Evolutionary conservation across 30 jellyfish, hydroid and myxozoan species (phyloP).

Genomic region (Hydractinia echinata): DNA sequence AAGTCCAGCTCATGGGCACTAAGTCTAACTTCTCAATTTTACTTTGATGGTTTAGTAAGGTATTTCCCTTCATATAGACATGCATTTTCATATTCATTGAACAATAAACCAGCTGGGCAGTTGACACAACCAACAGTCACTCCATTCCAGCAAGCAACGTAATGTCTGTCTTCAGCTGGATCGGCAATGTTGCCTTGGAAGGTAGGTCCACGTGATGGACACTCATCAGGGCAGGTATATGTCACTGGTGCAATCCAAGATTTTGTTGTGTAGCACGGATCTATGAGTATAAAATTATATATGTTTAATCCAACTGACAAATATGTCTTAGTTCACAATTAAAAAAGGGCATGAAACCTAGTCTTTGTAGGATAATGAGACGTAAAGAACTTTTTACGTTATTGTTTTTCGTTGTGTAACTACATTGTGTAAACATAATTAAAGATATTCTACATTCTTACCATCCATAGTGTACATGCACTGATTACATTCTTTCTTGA

Average conservation of each 20-base stretch:
- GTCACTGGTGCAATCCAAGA: constrained; percentile 20
- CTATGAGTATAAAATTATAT: background rate
- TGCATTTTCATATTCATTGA: constrained; percentile 26
- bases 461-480: constrained; percentile 13
- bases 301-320: background rate
- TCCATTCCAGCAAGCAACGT: constrained; percentile 38
- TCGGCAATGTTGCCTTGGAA: constrained; percentile 28
- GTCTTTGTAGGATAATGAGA: no score
- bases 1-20: no score
- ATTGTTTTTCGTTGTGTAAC: background rate
- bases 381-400: no score
- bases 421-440: background rate
- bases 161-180: constrained; percentile 1
- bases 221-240: constrained; percentile 26
- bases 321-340: no score
- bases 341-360: no score
- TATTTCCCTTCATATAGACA: constrained; percentile 23
- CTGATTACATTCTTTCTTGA: constrained; percentile 22
- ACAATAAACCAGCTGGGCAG: constrained; percentile 33
- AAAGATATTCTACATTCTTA: background rate
- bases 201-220: constrained; percentile 32
- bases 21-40: background rate
- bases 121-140: constrained; percentile 29
- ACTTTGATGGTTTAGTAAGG: constrained; percentile 16
- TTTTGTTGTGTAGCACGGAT: constrained; percentile 29